These are phyloP conservation scores for Alexandromys fortis DNA, from an alignment of 2,113 vertebrate genomes.

Conservation along the genomic window DNA sequence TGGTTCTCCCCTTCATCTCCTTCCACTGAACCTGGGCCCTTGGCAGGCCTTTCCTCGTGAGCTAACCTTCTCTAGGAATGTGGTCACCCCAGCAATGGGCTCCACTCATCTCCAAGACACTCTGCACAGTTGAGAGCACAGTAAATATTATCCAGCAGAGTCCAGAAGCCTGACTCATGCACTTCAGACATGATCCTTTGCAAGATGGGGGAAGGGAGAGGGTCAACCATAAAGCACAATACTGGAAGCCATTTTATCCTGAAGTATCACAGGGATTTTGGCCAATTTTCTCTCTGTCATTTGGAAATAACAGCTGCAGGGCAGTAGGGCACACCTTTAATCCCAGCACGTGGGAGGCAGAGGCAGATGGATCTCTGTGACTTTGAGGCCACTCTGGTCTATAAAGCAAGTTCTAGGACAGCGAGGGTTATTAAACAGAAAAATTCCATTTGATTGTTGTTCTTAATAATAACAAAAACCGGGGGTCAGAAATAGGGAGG, in stretches of 20 bases:
- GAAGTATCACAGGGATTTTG: not conserved
- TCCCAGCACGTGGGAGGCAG: no score
- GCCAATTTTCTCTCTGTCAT: not conserved
- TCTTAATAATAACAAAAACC: no score
- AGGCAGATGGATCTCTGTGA: no score
- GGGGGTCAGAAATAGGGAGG: no score
- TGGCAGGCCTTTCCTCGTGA: not conserved
- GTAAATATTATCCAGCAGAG: not conserved
- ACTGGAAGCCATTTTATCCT: not conserved
- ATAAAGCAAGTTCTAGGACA: no score
- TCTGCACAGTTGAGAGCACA: not conserved
- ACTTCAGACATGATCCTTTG: not conserved
- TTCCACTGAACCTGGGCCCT: no score
- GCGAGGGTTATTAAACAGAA: no score
- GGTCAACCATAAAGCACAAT: not conserved
- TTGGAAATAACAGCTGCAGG: not conserved
- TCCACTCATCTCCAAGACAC: not conserved
- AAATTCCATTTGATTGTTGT: no score
- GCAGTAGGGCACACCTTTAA: no score
- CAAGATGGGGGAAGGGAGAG: not conserved
- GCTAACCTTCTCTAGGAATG: not conserved
- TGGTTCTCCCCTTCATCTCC: no score
- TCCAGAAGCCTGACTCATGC: not conserved
- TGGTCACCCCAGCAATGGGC: not conserved
- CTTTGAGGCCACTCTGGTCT: no score